Evolutionary conservation across 2,888 invertebrate species (phyloP), one percentile per base, ranked within the genome.

Genomic region (Taphrorychus bicolor): DNA sequence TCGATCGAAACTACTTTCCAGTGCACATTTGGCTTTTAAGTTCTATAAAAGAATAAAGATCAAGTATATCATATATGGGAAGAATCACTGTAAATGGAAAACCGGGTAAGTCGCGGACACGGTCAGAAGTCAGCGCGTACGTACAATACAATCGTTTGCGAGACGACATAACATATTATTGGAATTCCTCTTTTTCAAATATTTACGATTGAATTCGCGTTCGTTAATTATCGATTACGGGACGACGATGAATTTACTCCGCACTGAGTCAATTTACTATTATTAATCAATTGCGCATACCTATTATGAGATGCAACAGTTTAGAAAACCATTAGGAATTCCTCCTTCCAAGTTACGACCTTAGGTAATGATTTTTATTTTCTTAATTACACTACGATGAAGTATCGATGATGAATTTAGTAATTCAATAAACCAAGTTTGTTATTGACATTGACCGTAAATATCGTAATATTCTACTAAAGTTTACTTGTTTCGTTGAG

Each of bases 71-170:
- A 82, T 82, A 82, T 82, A 82, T 82, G 82, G 82, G 78, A 77
- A 81, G 80, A 82, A 82, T 82, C 82, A 82, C 82, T 82, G 82
- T 82, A 82, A 82, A 82, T 82, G 82, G 82, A 81, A 80, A 82
- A 82, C 79, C 82, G 81, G 82, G 82, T 81, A 81, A 82, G 78
- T 73, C 70, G 71, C 79, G 78, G 78, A 78, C 79, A 78, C 75
- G 74, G 78, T 77, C 73, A 56, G 61, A 52, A 69, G 71, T 70
- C 71, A 65, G 60, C 61, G 69, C 70, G 52, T 59, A 41, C 58
- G 59, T 68, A 70, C 73, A 72, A 69, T 70, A 73, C 74, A 72
- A 63, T 72, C 73, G 70, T 73, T 59, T 58, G 56, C 49, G 59
- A 71, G 70, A 72, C 73, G 70, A 73, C 74, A 73, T 72, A 71